A percentile compares a stretch with the other conserved stretches of the same genome.
Evolutionary conservation across 2,113 vertebrate species (phyloP).

Genomic region (Cheilinus undulatus): DNA sequence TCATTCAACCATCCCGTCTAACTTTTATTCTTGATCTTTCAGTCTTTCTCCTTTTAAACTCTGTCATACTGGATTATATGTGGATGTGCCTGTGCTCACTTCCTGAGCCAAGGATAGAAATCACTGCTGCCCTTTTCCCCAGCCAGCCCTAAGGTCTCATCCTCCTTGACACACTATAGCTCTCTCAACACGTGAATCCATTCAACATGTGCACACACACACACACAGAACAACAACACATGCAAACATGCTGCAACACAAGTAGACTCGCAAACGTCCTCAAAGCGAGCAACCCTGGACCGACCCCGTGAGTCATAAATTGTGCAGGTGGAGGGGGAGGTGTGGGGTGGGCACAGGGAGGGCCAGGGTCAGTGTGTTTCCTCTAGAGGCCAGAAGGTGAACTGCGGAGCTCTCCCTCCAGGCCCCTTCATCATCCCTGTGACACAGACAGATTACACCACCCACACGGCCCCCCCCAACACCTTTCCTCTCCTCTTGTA

Average conservation of each 20-base stretch:
- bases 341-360: constrained; percentile 54
- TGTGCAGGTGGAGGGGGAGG: constrained; percentile 63
- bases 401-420: constrained; percentile 76
- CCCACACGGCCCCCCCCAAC: constrained; percentile 44
- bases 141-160: constrained; percentile 46
- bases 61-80: constrained; percentile 52
- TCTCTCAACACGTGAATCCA: constrained; percentile 33
- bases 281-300: constrained; percentile 62
- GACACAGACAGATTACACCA: constrained; percentile 80
- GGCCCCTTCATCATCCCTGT: constrained; percentile 78
- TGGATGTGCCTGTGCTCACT: constrained; percentile 41
- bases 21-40: constrained; percentile 29
- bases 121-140: constrained; percentile 35
- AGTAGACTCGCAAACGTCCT: constrained; percentile 52
- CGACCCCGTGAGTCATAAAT: constrained; percentile 72
- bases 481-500: constrained; percentile 45
- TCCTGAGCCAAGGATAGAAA: constrained; percentile 38
- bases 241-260: neutral
- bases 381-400: constrained; percentile 82
- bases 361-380: constrained; percentile 78
- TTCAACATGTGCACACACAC: constrained; percentile 4
- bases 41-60: constrained; percentile 31
- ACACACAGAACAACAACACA: constrained; percentile 6
- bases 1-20: constrained; percentile 20
- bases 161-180: constrained; percentile 52